Conservation (phyloP, 2,113 vertebrate species). For the Isurus oxyrinchus region DNA sequence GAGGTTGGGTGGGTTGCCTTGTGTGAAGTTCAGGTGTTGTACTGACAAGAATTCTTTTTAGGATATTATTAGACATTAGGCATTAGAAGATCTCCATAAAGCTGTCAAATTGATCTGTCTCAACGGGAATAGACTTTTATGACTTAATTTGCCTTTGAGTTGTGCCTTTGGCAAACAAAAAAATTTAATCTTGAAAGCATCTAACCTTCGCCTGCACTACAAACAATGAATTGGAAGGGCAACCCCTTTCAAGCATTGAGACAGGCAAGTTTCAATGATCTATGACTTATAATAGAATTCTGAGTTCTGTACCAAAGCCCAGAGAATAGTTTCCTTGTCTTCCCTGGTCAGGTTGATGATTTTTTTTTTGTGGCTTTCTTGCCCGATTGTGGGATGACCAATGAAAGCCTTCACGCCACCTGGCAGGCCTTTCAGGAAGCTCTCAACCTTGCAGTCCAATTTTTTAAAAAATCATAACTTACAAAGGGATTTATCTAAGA, state of each 20-base stretch:
- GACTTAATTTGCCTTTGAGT: not conserved
- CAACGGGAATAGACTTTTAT: not conserved
- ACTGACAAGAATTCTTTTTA: not conserved
- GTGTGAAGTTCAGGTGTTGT: not conserved
- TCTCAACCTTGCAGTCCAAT: not conserved
- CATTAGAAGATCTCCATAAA: not conserved
- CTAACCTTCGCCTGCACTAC: not conserved
- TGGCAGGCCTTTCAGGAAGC: not conserved
- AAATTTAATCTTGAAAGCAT: not conserved
- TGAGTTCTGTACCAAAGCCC: not conserved
- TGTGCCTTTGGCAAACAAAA: not conserved
- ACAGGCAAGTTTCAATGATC: not conserved
- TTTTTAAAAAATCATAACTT: not conserved
- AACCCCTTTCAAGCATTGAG: not conserved
- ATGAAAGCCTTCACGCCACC: not conserved
- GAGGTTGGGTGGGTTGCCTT: not conserved
- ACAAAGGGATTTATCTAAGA: not conserved
- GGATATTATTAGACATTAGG: not conserved
- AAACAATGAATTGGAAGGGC: not conserved
- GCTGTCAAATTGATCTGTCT: not conserved
- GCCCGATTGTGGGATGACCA: not conserved
- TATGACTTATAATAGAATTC: not conserved
- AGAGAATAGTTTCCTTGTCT: not conserved
- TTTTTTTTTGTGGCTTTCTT: not conserved
- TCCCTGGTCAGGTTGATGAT: not conserved